phyloP scores from a whole-genome alignment of 2,113 vertebrate genomes.

The Reinhardtius hippoglossoides region DNA sequence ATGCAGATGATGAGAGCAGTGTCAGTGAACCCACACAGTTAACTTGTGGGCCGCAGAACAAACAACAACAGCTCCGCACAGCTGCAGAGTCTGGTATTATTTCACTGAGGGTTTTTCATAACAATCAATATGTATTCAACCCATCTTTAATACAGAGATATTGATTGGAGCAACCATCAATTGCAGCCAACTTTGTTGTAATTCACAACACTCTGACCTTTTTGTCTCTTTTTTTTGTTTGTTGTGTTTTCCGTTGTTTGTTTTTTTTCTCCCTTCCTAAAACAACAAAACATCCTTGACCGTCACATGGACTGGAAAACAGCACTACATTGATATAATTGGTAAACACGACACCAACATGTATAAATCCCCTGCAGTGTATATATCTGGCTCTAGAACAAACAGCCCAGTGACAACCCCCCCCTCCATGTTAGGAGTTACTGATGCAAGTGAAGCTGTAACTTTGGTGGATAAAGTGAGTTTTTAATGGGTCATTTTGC shows the following conservation, averaged over 20 bases:
- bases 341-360: background rate
- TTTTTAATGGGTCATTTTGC: constrained; percentile 73
- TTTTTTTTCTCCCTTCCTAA: background rate
- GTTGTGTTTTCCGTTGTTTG: too few species aligned
- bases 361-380: constrained; percentile 18
- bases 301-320: background rate
- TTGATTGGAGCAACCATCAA: background rate
- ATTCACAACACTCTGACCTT: background rate
- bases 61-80: background rate
- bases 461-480: constrained; percentile 65
- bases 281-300: constrained; percentile 22
- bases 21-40: background rate
- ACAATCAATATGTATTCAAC: background rate
- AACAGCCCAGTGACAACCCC: constrained; percentile 28
- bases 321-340: constrained; percentile 37
- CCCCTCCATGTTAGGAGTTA: constrained; percentile 36
- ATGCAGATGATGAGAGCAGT: background rate
- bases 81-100: background rate
- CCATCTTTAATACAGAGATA: background rate
- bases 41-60: background rate
- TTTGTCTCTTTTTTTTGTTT: background rate
- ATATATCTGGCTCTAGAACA: constrained; percentile 39
- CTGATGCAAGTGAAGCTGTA: constrained; percentile 61
- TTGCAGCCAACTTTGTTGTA: background rate
- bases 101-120: background rate